These are phyloP conservation scores for Macrobrachium nipponense DNA, from an alignment of 1,140 invertebrate genomes.

Conservation along the genomic window DNA sequence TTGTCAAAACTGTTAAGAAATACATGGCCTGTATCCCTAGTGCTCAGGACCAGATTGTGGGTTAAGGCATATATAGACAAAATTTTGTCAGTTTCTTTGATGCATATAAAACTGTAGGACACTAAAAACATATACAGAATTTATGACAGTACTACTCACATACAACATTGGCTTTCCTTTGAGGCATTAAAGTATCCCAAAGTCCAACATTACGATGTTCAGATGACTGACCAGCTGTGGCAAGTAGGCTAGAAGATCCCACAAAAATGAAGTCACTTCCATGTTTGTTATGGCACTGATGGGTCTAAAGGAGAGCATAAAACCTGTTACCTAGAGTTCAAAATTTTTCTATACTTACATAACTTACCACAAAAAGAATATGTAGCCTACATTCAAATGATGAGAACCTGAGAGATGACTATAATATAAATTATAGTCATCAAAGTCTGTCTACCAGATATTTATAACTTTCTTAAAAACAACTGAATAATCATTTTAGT, in stretches of 20 bases:
- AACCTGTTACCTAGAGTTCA: background rate
- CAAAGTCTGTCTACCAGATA: too few relatives aligned
- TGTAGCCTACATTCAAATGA: constrained; percentile 14
- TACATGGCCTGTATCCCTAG: too few relatives aligned
- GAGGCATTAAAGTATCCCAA: constrained; percentile 97
- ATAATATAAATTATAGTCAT: too few relatives aligned
- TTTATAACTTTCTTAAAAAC: too few relatives aligned
- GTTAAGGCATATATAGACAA: background rate
- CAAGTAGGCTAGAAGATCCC: constrained; percentile 95
- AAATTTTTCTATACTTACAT: too few relatives aligned
- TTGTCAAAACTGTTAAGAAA: too few relatives aligned
- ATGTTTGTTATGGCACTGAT: constrained; percentile 97
- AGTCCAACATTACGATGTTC: constrained; percentile 98
- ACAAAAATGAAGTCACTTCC: constrained; percentile 98
- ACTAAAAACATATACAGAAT: background rate
- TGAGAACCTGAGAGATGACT: background rate
- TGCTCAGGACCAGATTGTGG: too few relatives aligned
- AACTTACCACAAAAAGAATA: too few relatives aligned
- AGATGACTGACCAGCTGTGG: constrained; percentile 96
- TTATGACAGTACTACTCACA: constrained; percentile 67
- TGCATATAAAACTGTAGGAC: background rate
- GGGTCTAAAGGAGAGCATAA: constrained; percentile 77
- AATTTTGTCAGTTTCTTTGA: background rate
- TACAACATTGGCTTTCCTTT: constrained; percentile 91
- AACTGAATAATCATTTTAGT: too few relatives aligned